Evolutionary conservation across 2,797 vertebrate species (phyloP).

Genomic region (Enteromius mattozi): DNA sequence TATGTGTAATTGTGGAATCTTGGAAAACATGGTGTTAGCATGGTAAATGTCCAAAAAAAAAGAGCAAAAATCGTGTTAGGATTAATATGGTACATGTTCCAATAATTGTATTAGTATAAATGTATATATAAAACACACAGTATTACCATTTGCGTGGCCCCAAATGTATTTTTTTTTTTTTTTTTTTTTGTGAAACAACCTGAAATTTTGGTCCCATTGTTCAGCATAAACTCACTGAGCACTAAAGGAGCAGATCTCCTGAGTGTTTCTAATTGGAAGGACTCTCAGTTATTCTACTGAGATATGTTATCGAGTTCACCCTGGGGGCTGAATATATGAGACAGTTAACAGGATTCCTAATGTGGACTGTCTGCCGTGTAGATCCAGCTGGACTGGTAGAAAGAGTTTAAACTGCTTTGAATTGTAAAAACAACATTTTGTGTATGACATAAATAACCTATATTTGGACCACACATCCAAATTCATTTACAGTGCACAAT

Average conservation of each 20-base stretch:
- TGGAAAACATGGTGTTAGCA: background rate
- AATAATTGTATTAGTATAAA: background rate
- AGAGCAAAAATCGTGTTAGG: background rate
- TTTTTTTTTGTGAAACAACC: background rate
- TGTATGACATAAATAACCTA: background rate
- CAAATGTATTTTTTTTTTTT: background rate
- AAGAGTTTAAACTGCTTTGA: constrained; percentile 9
- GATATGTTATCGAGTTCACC: constrained; percentile 45
- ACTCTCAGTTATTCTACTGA: constrained; percentile 45
- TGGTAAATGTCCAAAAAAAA: no score
- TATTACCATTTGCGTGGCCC: background rate
- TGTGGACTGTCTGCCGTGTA: constrained; percentile 20
- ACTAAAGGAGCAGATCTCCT: constrained; percentile 7
- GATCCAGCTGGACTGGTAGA: constrained; percentile 4
- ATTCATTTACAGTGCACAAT: background rate
- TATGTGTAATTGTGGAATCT: no score
- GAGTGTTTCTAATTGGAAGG: constrained; percentile 52
- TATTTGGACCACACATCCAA: background rate
- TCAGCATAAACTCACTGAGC: constrained; percentile 6
- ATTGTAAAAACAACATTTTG: background rate
- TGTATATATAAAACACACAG: background rate
- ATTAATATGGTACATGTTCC: background rate
- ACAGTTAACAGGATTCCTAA: constrained; percentile 40
- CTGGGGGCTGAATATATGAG: constrained; percentile 37
- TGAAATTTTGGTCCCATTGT: background rate